Conservation (phyloP, 53 echinoderm and acorn worm genomes). For the Temnopleurus reevesii region DNA sequence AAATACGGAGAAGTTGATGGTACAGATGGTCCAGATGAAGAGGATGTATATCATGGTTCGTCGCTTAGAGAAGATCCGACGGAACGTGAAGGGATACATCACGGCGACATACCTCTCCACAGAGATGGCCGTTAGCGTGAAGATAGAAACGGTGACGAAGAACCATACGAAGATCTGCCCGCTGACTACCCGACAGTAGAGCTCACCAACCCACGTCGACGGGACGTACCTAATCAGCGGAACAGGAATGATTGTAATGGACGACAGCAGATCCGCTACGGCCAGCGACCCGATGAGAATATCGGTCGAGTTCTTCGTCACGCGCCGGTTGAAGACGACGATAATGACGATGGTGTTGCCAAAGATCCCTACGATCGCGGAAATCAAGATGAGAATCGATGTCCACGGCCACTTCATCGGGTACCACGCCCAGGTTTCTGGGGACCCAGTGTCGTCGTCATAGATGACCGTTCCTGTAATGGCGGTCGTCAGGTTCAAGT, state of each 20-base stretch:
- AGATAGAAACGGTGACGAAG: not conserved
- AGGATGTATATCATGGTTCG: not conserved
- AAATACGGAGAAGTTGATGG: not conserved
- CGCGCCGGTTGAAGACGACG: conserved; percentile 4
- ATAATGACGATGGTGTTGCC: conserved; percentile 70
- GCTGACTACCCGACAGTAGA: not conserved
- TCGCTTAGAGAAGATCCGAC: not conserved
- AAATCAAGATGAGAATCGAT: not conserved
- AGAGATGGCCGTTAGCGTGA: not conserved
- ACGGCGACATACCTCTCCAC: not conserved
- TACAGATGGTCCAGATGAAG: not conserved
- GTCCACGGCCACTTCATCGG: not conserved
- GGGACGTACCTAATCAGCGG: not conserved
- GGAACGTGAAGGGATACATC: not conserved
- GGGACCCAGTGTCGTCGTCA: not conserved
- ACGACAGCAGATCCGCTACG: conserved; percentile 3
- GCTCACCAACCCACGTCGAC: not conserved
- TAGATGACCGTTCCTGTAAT: not conserved
- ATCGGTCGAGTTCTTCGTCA: not conserved
- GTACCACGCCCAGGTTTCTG: not conserved
- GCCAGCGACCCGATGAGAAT: conserved; percentile 28
- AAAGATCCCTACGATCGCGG: conserved; percentile 51
- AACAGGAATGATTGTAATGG: not conserved
- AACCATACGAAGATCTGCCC: not conserved
- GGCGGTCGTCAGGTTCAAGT: not conserved